These are phyloP conservation scores for Mimas tiliae DNA, from an alignment of 2,888 invertebrate genomes.

Conservation along the genomic window DNA sequence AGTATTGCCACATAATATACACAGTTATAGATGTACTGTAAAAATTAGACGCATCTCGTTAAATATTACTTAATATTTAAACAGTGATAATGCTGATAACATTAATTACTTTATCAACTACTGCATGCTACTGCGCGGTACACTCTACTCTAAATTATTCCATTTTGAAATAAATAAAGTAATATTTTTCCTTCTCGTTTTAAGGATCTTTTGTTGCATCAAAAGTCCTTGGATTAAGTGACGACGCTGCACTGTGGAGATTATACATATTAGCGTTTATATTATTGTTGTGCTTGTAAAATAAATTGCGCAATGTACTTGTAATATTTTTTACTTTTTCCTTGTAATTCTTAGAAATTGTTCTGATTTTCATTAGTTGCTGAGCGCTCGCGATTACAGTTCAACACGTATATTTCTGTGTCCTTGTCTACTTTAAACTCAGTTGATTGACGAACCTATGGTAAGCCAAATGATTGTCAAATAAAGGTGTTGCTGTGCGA, in stretches of 20 bases:
- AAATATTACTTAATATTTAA: constrained; percentile 10
- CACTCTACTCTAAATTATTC: no score
- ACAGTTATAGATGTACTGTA: background rate
- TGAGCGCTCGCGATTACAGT: background rate
- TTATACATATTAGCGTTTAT: background rate
- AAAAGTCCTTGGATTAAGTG: background rate
- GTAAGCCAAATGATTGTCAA: background rate
- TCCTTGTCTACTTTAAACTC: constrained; percentile 1
- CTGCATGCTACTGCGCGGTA: background rate
- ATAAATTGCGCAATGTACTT: background rate
- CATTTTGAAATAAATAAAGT: no score
- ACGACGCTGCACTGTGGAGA: background rate
- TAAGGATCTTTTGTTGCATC: background rate
- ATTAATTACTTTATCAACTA: constrained; percentile 4
- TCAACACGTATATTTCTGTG: background rate
- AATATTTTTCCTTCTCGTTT: background rate
- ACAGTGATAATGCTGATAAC: constrained; percentile 28
- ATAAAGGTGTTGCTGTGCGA: background rate
- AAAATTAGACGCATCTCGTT: background rate
- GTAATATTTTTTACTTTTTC: background rate
- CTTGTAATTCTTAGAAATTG: background rate
- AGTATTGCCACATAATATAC: no score
- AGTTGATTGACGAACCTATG: background rate
- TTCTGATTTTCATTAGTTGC: background rate
- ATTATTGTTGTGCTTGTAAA: background rate